phyloP scores from a whole-genome alignment of 2,797 vertebrate species.

The Enteromius unitaeniatus region DNA sequence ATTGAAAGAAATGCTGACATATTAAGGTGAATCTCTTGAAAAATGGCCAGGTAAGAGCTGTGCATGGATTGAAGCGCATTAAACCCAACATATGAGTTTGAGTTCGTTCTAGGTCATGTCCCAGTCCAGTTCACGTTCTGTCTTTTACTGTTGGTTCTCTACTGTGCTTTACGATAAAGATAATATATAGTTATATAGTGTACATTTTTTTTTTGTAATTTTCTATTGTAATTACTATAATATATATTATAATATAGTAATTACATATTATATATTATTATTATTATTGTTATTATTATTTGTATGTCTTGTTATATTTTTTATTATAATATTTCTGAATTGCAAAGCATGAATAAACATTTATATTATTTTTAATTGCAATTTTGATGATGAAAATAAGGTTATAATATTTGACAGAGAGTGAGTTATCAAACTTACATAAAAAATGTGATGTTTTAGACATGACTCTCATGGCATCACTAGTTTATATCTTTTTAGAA shows the following conservation, averaged over 20 bases:
- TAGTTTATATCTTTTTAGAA: too few relatives aligned
- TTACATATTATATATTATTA: neutral
- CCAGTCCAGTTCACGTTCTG: neutral
- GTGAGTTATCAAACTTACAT: neutral
- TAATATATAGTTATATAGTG: neutral
- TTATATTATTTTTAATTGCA: neutral
- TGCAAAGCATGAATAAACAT: neutral
- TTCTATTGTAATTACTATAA: neutral
- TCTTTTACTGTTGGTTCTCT: neutral
- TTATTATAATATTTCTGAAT: neutral
- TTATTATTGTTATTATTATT: too few relatives aligned
- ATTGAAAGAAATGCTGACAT: conserved; percentile 5
- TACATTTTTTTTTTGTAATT: too few relatives aligned
- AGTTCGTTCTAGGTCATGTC: neutral
- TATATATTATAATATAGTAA: too few relatives aligned
- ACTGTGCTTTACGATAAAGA: neutral
- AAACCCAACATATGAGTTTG: neutral
- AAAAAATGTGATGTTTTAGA: neutral
- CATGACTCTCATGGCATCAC: too few relatives aligned
- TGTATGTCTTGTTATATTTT: neutral
- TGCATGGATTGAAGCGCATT: neutral
- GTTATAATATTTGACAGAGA: neutral
- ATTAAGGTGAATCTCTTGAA: neutral
- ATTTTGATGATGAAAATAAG: neutral
- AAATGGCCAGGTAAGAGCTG: neutral